phyloP scores from a whole-genome alignment of 2,888 invertebrate species.

The Andrena haemorrhoa region DNA sequence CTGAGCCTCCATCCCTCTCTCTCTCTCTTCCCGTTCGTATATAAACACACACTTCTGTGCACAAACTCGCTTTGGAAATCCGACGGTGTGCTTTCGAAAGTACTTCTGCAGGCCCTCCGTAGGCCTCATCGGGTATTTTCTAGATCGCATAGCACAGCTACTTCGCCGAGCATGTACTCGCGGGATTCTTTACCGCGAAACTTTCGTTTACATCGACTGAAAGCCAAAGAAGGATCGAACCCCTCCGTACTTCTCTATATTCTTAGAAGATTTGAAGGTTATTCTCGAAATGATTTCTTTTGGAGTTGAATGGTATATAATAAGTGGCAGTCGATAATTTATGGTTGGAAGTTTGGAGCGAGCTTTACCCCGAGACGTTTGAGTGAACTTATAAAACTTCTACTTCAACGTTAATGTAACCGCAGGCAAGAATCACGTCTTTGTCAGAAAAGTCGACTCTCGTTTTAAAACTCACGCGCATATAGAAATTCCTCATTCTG shows the following conservation, averaged over 20 bases:
- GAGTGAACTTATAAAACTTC: too few relatives aligned
- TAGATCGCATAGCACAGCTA: conserved; percentile 26
- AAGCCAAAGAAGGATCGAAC: background rate
- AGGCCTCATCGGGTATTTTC: conserved; percentile 54
- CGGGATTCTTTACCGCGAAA: conserved; percentile 15
- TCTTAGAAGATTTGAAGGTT: background rate
- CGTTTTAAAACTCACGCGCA: too few relatives aligned
- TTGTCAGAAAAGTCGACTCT: too few relatives aligned
- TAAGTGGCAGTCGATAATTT: conserved; percentile 34
- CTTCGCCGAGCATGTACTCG: background rate
- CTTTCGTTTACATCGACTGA: conserved; percentile 22
- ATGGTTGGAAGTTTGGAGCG: background rate
- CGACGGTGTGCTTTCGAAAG: conserved; percentile 24
- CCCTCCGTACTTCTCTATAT: background rate
- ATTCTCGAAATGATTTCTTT: background rate
- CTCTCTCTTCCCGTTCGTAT: conserved; percentile 12
- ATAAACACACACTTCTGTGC: conserved; percentile 35
- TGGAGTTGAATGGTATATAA: background rate
- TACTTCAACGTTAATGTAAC: too few relatives aligned
- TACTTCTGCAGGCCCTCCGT: conserved; percentile 37
- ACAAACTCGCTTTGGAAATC: conserved; percentile 50
- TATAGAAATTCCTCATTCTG: background rate
- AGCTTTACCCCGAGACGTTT: background rate
- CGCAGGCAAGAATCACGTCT: too few relatives aligned
- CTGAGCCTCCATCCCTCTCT: background rate